phyloP scores from a whole-genome alignment of 2,888 invertebrate genomes.

The Eulithis prunata region DNA sequence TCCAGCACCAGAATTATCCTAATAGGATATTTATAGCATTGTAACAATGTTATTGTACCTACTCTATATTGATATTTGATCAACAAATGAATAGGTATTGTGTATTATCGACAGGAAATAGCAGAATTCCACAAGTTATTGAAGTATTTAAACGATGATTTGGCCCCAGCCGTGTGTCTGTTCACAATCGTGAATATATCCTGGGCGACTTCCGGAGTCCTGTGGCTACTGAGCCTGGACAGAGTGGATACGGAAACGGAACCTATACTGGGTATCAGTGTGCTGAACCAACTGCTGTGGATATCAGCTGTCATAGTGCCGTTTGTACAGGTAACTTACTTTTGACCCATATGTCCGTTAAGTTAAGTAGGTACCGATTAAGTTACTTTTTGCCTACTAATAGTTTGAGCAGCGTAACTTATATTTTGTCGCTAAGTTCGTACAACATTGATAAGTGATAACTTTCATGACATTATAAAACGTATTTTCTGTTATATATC shows the following conservation, averaged over 20 bases:
- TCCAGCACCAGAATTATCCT: too few species aligned
- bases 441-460: too few species aligned
- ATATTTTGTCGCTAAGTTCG: too few species aligned
- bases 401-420: too few species aligned
- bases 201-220: conserved; percentile 88
- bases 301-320: conserved; percentile 86
- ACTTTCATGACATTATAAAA: too few species aligned
- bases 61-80: too few species aligned
- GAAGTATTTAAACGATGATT: conserved; percentile 89
- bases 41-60: too few species aligned
- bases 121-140: conserved; percentile 91
- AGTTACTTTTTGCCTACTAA: too few species aligned
- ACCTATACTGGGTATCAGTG: conserved; percentile 84
- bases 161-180: conserved; percentile 90
- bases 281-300: conserved; percentile 87
- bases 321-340: conserved; percentile 86
- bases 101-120: conserved; percentile 85
- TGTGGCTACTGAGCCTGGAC: conserved; percentile 87
- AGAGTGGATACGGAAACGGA: conserved; percentile 83
- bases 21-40: too few species aligned
- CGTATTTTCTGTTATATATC: too few species aligned
- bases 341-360: too few species aligned
- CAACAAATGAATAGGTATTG: background rate
- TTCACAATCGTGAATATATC: conserved; percentile 90
- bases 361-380: too few species aligned